phyloP scores from a whole-genome alignment of 53 echinoderm and acorn worm species.

The Mesocentrotus franciscanus region DNA sequence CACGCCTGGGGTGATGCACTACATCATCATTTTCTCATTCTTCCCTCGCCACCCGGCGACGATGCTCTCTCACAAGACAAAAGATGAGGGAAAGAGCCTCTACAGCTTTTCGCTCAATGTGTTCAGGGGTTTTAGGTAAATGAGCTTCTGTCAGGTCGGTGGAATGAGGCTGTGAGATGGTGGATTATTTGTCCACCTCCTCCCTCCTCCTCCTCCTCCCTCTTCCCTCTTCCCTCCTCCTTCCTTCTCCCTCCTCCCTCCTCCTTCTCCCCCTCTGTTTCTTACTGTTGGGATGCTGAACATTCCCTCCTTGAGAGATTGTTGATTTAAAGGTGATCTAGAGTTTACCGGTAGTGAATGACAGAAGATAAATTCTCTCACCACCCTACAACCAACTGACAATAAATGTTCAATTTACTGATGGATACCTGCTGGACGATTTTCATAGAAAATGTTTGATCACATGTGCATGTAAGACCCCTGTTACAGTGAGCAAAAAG shows the following conservation, averaged over 20 bases:
- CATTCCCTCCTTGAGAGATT: not conserved
- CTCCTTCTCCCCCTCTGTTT: not conserved
- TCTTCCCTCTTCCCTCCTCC: not conserved
- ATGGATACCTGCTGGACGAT: no score
- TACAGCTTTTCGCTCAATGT: conserved; percentile 10
- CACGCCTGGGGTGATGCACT: conserved; percentile 33
- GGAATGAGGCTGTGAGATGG: not conserved
- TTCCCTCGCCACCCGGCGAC: not conserved
- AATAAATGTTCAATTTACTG: no score
- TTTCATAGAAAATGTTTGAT: no score
- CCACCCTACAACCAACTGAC: no score
- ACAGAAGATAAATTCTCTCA: no score
- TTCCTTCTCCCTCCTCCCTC: not conserved
- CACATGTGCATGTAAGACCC: no score
- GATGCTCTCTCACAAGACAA: conserved; percentile 20
- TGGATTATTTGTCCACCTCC: not conserved
- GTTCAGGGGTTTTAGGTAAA: conserved; percentile 18
- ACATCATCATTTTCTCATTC: conserved; percentile 23
- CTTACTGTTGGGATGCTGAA: not conserved
- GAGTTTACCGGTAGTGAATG: not conserved
- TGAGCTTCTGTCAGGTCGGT: conserved; percentile 12
- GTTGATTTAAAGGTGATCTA: not conserved
- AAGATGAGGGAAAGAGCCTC: conserved; percentile 22
- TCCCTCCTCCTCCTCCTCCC: not conserved
- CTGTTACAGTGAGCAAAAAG: no score